phyloP scores from a whole-genome alignment of 2,797 vertebrate species.

The Bovichtus diacanthus region DNA sequence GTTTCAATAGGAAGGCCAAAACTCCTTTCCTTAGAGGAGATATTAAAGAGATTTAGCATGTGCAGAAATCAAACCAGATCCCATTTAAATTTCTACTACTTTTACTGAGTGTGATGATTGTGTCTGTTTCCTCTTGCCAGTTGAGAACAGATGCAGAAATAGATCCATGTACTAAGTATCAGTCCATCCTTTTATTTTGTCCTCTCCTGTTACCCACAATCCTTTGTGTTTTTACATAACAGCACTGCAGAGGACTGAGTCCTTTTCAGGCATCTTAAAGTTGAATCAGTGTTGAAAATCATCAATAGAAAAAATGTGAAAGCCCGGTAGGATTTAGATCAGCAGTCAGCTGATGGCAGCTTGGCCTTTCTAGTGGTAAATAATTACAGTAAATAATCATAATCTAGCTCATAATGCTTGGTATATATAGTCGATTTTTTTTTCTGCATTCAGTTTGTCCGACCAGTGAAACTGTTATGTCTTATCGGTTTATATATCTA shows the following conservation, averaged over 20 bases:
- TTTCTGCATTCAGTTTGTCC: conserved; percentile 48
- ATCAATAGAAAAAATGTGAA: neutral
- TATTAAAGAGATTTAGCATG: neutral
- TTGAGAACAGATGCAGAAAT: neutral
- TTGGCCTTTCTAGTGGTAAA: conserved; percentile 56
- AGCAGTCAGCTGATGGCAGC: neutral
- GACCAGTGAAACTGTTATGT: conserved; percentile 38
- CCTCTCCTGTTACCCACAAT: neutral
- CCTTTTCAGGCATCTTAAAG: neutral
- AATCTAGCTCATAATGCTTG: conserved; percentile 45
- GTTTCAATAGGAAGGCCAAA: too few relatives aligned
- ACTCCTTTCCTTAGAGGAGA: neutral
- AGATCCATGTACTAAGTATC: neutral
- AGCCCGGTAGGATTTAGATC: neutral
- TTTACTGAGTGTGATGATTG: neutral
- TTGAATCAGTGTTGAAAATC: neutral
- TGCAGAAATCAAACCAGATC: conserved; percentile 6
- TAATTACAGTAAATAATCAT: conserved; percentile 25
- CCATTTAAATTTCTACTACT: neutral
- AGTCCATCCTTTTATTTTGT: neutral
- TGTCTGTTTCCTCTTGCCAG: neutral
- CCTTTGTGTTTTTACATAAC: conserved; percentile 1
- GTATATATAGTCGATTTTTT: conserved; percentile 51
- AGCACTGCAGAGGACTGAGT: neutral
- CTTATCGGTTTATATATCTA: conserved; percentile 16